A percentile compares a stretch with the other conserved stretches of the same genome.
These are phyloP conservation scores for Zaprionus gabonicus DNA, from an alignment of 1,140 invertebrate species.

Conservation along the genomic window DNA sequence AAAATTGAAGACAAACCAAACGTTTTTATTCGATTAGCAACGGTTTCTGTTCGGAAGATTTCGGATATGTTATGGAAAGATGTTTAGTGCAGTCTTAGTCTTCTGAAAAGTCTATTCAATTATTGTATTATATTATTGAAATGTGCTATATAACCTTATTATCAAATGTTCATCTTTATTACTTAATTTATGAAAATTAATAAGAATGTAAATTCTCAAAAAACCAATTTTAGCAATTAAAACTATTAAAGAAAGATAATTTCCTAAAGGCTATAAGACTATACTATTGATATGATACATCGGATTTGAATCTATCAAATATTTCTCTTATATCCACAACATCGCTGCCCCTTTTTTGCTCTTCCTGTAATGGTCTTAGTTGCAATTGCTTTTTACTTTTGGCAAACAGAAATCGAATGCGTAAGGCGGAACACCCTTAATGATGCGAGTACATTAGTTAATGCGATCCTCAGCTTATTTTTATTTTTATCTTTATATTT, in stretches of 20 bases:
- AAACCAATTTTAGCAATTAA: no score
- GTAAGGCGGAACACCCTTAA: not conserved
- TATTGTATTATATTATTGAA: no score
- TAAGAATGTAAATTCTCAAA: no score
- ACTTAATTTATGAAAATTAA: no score
- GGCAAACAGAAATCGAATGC: not conserved
- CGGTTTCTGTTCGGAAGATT: not conserved
- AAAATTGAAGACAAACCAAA: constrained; percentile 1
- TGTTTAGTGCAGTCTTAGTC: not conserved
- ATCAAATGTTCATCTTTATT: no score
- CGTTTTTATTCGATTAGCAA: constrained; percentile 11
- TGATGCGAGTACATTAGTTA: constrained; percentile 27
- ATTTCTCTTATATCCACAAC: not conserved
- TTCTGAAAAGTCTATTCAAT: no score
- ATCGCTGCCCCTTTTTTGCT: not conserved
- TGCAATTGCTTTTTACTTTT: not conserved
- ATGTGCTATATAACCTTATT: no score
- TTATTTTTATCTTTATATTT: constrained; percentile 9
- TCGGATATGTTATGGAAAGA: not conserved
- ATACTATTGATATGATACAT: no score
- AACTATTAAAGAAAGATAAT: no score
- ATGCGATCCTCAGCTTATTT: constrained; percentile 4
- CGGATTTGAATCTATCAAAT: no score
- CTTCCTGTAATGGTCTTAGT: not conserved
- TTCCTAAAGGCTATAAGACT: no score